A percentile compares a stretch with the other conserved stretches of the same genome.
Conservation (phyloP, 1,140 invertebrate species). For the Cherax quadricarinatus region DNA sequence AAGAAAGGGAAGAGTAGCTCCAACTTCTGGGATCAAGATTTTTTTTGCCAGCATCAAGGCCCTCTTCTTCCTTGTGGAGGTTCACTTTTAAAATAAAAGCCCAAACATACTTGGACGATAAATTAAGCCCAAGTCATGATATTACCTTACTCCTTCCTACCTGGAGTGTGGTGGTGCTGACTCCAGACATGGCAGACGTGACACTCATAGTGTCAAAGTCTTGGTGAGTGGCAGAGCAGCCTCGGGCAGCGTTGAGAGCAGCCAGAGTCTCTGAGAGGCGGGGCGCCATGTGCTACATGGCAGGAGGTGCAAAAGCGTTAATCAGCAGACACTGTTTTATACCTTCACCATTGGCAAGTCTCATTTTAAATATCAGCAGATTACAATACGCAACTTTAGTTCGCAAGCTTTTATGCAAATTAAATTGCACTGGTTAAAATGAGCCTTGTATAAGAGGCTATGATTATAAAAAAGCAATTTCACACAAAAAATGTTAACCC, state of each 20-base stretch:
- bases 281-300: constrained; percentile 32
- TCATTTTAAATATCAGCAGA: not conserved
- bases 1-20: too few species aligned
- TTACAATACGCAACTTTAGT: not conserved
- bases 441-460: not conserved
- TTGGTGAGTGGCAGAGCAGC: constrained; percentile 72
- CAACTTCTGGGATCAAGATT: too few species aligned
- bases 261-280: constrained; percentile 57
- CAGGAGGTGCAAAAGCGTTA: constrained; percentile 30
- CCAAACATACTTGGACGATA: not conserved
- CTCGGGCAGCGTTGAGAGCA: constrained; percentile 53
- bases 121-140: not conserved
- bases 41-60: too few species aligned
- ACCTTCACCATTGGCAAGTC: constrained; percentile 21
- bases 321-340: constrained; percentile 2
- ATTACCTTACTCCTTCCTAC: constrained; percentile 44
- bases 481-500: not conserved
- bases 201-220: constrained; percentile 73
- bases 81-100: not conserved
- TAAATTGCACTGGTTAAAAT: not conserved
- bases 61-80: too few species aligned
- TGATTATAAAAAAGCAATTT: not conserved
- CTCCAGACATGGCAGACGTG: constrained; percentile 63
- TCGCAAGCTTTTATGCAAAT: not conserved
- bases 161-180: constrained; percentile 73